These are phyloP conservation scores for Gasteruption jaculator DNA, from an alignment of 2,888 invertebrate genomes.

Conservation along the genomic window DNA sequence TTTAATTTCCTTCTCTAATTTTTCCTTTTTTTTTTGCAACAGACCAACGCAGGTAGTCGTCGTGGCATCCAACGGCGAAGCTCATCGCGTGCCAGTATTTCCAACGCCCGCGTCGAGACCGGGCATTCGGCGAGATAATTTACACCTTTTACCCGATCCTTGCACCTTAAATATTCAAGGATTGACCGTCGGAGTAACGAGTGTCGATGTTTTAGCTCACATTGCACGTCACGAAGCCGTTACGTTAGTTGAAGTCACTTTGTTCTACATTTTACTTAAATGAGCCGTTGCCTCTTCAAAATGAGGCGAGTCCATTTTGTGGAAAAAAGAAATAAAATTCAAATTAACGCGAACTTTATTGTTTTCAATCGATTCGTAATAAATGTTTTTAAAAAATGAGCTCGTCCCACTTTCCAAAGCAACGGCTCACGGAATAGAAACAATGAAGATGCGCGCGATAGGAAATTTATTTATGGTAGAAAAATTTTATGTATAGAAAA, in stretches of 20 bases:
- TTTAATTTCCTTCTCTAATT: neutral
- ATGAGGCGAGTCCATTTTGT: too few species aligned
- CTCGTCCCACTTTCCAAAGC: too few species aligned
- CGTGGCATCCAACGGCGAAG: constrained; percentile 73
- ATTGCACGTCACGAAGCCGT: constrained; percentile 75
- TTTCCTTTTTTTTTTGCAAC: constrained; percentile 47
- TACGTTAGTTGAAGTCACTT: too few species aligned
- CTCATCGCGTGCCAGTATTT: constrained; percentile 73
- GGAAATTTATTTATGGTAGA: too few species aligned
- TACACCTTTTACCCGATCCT: constrained; percentile 77
- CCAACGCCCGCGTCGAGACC: constrained; percentile 71
- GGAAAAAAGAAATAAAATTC: too few species aligned
- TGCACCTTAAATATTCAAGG: constrained; percentile 74
- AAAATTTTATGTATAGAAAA: too few species aligned
- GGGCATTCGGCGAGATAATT: constrained; percentile 50
- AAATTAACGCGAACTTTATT: too few species aligned
- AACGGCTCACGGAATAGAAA: too few species aligned
- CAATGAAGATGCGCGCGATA: too few species aligned
- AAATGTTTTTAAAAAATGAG: too few species aligned
- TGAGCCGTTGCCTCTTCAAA: neutral
- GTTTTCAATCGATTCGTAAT: too few species aligned
- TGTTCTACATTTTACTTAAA: neutral
- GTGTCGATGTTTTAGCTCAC: constrained; percentile 80
- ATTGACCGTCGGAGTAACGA: constrained; percentile 72
- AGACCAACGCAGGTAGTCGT: constrained; percentile 68